Percentiles rank a stretch among this genome's conserved stretches.
Conservation (phyloP, 2,888 invertebrate genomes). For the Tolmerus cingulatus region DNA sequence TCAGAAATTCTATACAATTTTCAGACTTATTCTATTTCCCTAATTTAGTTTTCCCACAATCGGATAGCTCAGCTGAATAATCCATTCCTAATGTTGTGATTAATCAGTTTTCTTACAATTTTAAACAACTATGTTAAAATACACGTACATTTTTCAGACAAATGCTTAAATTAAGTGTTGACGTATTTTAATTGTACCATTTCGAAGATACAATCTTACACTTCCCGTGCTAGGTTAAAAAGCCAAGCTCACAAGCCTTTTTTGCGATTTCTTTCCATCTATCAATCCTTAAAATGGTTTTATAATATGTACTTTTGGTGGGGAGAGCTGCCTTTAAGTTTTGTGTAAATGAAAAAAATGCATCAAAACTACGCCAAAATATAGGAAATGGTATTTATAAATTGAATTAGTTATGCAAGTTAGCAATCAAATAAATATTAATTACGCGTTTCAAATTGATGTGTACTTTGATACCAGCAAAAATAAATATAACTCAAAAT, state of each 20-base stretch:
- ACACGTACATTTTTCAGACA: neutral
- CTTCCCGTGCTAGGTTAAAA: constrained; percentile 25
- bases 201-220: constrained; percentile 44
- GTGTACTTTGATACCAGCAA: too few relatives aligned
- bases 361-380: neutral
- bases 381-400: neutral
- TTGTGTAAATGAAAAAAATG: neutral
- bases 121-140: neutral
- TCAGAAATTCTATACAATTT: neutral
- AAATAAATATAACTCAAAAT: too few relatives aligned
- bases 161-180: neutral
- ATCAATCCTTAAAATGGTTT: neutral
- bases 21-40: constrained; percentile 23
- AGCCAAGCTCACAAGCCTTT: constrained; percentile 49
- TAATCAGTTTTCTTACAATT: neutral
- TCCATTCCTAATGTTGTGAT: neutral
- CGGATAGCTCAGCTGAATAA: neutral
- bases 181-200: neutral
- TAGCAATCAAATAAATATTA: too few relatives aligned
- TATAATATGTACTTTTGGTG: neutral
- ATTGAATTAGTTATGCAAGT: too few relatives aligned
- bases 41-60: neutral
- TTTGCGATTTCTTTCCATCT: neutral
- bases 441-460: too few relatives aligned
- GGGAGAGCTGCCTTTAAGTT: neutral